Base-by-base conservation (phyloP, 2,797 vertebrate species). In the Ctenosaura bakeri region DNA sequence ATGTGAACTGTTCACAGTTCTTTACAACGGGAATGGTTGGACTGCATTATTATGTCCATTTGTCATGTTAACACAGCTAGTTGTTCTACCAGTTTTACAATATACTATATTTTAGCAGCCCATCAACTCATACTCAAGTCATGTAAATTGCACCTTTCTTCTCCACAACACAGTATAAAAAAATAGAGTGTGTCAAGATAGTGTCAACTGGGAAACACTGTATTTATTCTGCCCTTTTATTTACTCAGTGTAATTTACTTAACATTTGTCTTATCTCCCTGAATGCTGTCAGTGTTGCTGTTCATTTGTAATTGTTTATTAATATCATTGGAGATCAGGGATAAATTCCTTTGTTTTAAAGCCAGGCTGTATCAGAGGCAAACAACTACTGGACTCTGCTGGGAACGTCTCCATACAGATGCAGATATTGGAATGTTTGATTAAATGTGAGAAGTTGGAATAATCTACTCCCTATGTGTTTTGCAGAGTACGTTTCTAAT, bases 241-340 rank as follows among this genome's bases (percentile, higher is more conserved):
- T 73, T 88, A 73, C 52, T 73, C 35, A 38, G 1, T 88, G 64
- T 73, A 88, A 82, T 88, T 82, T 82, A 73, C 78, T 82, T 83
- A 88, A 88, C 79, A 83, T 88, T 88, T 56, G 50, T 88, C 66
- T 83, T 88, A 46, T 88, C 80, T 88, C 29, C 79, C 66, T 38
- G 52, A 82, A 71, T 88, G 42, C 79, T 32, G 52, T 32, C 52
- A 50, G 52, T n/a, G 52, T 59, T 83, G 46, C 54, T 82, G 18
- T 88, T 83, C 35, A 62, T 88, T 83, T 73, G 69, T 56, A 88
- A 88, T 88, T 88, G 69, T 83, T 74, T 83, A 83, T 83, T 74
- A 83, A 88, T 88, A 88, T 83, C 83, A 69, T 24, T 73, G 69
- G 66, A 83, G 69, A 83, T 22, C 46, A 54, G 50, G 64, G 66